Conservation (phyloP, 2,797 vertebrate species). For the Heteromormyrus szaboi region DNA sequence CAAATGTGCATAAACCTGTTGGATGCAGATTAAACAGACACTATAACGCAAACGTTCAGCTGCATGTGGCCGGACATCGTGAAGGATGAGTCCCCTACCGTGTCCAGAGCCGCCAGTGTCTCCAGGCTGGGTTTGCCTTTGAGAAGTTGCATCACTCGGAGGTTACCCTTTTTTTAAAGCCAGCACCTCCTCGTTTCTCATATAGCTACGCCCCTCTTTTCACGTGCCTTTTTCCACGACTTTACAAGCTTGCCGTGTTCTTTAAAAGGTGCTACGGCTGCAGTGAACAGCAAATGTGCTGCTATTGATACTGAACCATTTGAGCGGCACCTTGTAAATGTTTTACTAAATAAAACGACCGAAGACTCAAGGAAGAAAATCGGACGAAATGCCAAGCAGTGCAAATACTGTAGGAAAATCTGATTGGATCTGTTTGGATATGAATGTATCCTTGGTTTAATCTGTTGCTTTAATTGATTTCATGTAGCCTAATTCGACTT, state of each 20-base stretch:
- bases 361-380: background rate
- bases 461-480: background rate
- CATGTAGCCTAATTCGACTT: background rate
- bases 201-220: background rate
- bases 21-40: background rate
- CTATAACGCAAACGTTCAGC: background rate
- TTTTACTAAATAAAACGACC: background rate
- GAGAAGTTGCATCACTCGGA: background rate
- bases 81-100: background rate
- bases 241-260: background rate
- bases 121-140: background rate
- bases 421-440: background rate
- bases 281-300: background rate
- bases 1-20: background rate
- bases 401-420: background rate
- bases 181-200: background rate
- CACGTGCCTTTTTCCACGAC: background rate
- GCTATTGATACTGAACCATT: background rate
- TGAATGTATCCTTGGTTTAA: background rate
- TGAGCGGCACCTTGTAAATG: background rate
- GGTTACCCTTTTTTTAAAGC: background rate
- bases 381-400: background rate
- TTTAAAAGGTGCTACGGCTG: background rate
- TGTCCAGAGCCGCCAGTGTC: background rate
- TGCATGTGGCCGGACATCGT: background rate